Evolutionary conservation across 2,888 invertebrate species (phyloP).

Genomic region (Clostera curtula): DNA sequence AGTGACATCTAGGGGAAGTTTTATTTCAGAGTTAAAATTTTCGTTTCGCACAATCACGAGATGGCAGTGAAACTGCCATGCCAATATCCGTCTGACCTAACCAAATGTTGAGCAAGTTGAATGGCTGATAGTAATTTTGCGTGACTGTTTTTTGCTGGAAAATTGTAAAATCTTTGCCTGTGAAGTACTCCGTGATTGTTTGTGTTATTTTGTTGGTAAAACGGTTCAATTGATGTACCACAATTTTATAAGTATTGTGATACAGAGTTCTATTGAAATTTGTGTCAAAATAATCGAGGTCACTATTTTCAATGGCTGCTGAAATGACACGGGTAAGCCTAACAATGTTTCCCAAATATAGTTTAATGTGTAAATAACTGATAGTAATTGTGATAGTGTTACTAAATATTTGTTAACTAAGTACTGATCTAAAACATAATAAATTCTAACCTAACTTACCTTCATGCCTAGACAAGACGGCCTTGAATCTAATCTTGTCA

Average conservation of each 20-base stretch:
- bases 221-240: no score
- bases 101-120: no score
- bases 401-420: no score
- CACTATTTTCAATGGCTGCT: constrained; percentile 40
- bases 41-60: constrained; percentile 30
- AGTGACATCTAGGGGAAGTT: no score
- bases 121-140: constrained; percentile 53
- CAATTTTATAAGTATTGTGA: constrained; percentile 7
- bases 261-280: constrained; percentile 25
- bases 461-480: constrained; percentile 53
- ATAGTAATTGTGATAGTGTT: constrained; percentile 3
- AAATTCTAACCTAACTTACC: constrained; percentile 68
- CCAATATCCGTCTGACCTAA: no score
- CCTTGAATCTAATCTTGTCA: constrained; percentile 73
- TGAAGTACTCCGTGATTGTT: constrained; percentile 15
- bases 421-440: no score
- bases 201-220: constrained; percentile 14
- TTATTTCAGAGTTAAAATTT: no score
- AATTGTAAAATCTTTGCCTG: constrained; percentile 23
- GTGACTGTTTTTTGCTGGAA: constrained; percentile 36
- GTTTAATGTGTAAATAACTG: neutral
- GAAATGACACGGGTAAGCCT: constrained; percentile 34
- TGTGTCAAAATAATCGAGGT: constrained; percentile 32
- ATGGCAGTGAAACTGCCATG: constrained; percentile 30
- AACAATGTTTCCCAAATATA: neutral